These are phyloP conservation scores for Catamblyrhynchus diadema DNA, from an alignment of 2,797 vertebrate species.

Conservation along the genomic window DNA sequence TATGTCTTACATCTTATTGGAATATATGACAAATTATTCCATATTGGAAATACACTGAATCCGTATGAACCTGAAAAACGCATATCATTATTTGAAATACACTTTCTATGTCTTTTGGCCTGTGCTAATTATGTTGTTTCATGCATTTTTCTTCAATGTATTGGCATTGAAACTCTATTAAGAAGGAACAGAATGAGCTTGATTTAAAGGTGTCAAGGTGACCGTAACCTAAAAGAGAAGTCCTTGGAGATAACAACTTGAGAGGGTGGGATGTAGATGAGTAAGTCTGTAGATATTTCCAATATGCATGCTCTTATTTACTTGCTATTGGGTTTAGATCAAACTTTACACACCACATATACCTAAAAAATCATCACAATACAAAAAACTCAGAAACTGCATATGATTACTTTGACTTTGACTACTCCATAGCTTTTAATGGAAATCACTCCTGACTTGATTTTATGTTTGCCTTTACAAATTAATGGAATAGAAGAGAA, in stretches of 20 bases:
- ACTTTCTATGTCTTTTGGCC: neutral
- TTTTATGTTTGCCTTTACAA: constrained; percentile 5
- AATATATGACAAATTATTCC: neutral
- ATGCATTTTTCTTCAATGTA: neutral
- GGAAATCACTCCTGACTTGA: neutral
- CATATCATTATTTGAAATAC: neutral
- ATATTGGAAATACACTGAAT: neutral
- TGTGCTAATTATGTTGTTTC: neutral
- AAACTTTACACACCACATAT: neutral
- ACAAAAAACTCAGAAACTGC: neutral
- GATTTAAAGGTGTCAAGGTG: neutral
- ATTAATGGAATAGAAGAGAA: neutral
- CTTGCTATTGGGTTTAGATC: neutral
- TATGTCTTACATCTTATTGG: neutral
- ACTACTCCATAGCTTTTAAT: neutral
- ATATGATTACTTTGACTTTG: neutral
- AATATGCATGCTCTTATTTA: neutral
- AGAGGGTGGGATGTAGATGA: neutral
- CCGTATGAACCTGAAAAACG: neutral
- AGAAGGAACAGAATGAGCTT: neutral
- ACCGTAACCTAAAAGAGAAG: neutral
- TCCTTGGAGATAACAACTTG: neutral
- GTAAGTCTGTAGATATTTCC: neutral
- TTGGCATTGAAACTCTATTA: neutral
- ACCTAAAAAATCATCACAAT: neutral